Conservation (phyloP, 1,140 invertebrate species). For the Sycophila sp. region DNA sequence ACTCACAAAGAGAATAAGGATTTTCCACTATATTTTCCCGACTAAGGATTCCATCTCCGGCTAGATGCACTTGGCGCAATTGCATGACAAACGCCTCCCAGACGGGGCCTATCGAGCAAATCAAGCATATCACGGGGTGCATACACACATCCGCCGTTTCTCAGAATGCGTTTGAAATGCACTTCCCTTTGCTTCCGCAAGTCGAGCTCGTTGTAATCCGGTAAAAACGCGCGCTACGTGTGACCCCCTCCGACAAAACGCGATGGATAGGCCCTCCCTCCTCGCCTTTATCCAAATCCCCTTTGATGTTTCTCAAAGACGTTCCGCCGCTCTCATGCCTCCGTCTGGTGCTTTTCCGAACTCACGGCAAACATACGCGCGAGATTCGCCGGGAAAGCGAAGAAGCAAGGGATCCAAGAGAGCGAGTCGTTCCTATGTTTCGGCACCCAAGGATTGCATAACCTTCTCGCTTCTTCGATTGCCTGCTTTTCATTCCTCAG, state of each 20-base stretch:
- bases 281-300: conserved; percentile 32
- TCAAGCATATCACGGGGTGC: neutral
- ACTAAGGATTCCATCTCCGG: too few species aligned
- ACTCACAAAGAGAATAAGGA: too few species aligned
- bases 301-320: conserved; percentile 34
- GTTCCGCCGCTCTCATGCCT: neutral
- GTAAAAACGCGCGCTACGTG: conserved; percentile 12
- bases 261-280: neutral
- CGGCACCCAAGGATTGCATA: too few species aligned
- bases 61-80: neutral
- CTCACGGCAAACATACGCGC: conserved; percentile 13
- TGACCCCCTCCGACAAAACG: neutral
- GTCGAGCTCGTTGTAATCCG: conserved; percentile 9
- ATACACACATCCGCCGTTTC: neutral
- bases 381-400: neutral
- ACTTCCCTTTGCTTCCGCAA: neutral
- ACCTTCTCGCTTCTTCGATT: neutral
- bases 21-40: neutral
- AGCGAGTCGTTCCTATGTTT: too few species aligned
- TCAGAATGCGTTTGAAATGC: conserved; percentile 3
- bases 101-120: neutral
- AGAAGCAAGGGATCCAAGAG: neutral
- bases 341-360: too few species aligned
- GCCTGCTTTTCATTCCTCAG: conserved; percentile 8
- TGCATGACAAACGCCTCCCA: neutral